Base-by-base conservation (phyloP, 2,113 vertebrate species). In the Echinops telfairi region DNA sequence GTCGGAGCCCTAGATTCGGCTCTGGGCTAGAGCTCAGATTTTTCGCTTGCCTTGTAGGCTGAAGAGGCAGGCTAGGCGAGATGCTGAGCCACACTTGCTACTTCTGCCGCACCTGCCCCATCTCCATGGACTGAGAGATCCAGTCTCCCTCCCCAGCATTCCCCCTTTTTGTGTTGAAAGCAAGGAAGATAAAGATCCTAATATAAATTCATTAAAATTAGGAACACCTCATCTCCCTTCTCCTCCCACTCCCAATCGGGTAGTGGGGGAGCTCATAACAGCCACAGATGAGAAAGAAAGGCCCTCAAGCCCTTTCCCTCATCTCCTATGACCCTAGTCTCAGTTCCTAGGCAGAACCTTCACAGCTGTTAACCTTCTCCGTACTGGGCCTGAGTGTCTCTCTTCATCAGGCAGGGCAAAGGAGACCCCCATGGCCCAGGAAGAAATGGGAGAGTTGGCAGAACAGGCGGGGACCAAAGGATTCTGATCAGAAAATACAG, bases 111-210 rank as follows among this genome's bases (percentile, higher is more conserved):
- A 92, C 17, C 11, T 88, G 70, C 29, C n/a, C 40, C 62, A 58
- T 83, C 73, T 96, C 16, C 40, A 76, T 87, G 23, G 62, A 29
- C 73, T 38, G 53, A 87, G 73, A 77, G 64, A 86, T 85, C 19
- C 70, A 80, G 58, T 31, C 64, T 66, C 29, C 8, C 83, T 36
- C 40, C 66, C 70, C 19, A 33, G 25, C 64, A 29, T 64, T 2
- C 17, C 10, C 14, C 20, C 62, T 68, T 78, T 89, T 82, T 83
- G 70, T 17, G 58, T 19, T 81, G 43, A 66, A 79, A 31, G 10
- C 23, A 88, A 88, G 25, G 29, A 90, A 92, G 70, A 94, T 89
- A 93, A 94, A 95, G 29, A 20, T n/a, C 57, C 88, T 70, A 31
- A 68, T 83, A 88, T 43, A 92, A 93, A 89, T 90, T 60, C 31